Percentiles rank a stretch among this genome's conserved stretches.
Conservation (phyloP, 2,797 vertebrate species). For the Cyclura pinguis region DNA sequence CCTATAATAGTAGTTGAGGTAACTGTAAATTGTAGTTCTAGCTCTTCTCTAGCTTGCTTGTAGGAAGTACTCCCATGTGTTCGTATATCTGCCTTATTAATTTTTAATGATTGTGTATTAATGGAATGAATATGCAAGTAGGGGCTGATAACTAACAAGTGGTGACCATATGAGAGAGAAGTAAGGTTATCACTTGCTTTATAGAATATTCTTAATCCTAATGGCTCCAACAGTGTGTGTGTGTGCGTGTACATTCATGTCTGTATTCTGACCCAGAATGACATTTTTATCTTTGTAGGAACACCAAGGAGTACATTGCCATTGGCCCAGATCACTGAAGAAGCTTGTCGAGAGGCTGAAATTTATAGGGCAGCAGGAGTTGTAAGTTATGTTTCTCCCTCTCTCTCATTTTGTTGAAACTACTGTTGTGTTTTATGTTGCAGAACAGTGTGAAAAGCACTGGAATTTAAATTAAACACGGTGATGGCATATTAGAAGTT, state of each 20-base stretch:
- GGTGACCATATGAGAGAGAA: background rate
- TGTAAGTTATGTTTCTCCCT: conserved; percentile 74
- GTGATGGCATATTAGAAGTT: background rate
- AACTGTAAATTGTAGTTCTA: too few relatives aligned
- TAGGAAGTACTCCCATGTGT: background rate
- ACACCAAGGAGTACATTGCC: conserved; percentile 81
- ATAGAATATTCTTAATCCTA: background rate
- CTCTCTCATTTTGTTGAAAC: background rate
- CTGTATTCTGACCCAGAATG: background rate
- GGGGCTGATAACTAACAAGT: background rate
- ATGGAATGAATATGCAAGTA: background rate
- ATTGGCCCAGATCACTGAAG: conserved; percentile 83
- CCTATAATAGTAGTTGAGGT: too few relatives aligned
- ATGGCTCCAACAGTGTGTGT: background rate
- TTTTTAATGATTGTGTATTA: background rate
- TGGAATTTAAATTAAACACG: background rate
- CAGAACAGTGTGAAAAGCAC: background rate
- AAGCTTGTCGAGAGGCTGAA: conserved; percentile 86
- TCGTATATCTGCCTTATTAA: background rate
- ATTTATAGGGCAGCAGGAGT: conserved; percentile 84
- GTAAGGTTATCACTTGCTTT: background rate
- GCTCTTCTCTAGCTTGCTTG: background rate
- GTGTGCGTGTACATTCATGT: background rate
- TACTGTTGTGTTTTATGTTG: background rate
- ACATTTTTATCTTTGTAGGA: conserved; percentile 75